phyloP scores from a whole-genome alignment of 2,113 vertebrate genomes.

The Fulmarus glacialis region DNA sequence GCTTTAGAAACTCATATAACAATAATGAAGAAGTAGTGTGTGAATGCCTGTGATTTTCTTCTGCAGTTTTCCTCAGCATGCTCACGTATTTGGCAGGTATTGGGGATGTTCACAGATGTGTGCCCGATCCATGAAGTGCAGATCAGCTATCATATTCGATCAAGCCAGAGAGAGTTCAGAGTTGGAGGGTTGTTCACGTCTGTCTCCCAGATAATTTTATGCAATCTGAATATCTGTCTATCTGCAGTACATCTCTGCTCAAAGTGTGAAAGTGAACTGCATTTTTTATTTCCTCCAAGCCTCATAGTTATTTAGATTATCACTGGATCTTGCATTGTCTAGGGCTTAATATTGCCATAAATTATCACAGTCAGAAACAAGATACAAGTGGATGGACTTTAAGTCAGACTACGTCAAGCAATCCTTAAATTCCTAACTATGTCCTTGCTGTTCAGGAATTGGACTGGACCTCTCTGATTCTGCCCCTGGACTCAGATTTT shows the following conservation, averaged over 20 bases:
- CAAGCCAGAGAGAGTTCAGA: neutral
- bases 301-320: neutral
- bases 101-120: neutral
- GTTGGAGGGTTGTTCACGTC: neutral
- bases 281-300: neutral
- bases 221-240: neutral
- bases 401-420: neutral
- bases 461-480: neutral
- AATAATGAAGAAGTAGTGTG: neutral
- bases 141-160: neutral
- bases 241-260: neutral
- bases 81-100: neutral
- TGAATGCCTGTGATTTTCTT: neutral
- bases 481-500: neutral
- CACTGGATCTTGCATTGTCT: neutral
- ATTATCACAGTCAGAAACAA: neutral
- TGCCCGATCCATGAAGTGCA: neutral
- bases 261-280: neutral
- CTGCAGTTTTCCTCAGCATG: neutral
- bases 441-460: neutral
- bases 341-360: neutral
- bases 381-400: neutral
- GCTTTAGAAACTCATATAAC: constrained; percentile 10
- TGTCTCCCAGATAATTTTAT: neutral
- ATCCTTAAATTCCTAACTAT: neutral